phyloP scores from a whole-genome alignment of 1,140 invertebrate species.

The Semibalanus balanoides region DNA sequence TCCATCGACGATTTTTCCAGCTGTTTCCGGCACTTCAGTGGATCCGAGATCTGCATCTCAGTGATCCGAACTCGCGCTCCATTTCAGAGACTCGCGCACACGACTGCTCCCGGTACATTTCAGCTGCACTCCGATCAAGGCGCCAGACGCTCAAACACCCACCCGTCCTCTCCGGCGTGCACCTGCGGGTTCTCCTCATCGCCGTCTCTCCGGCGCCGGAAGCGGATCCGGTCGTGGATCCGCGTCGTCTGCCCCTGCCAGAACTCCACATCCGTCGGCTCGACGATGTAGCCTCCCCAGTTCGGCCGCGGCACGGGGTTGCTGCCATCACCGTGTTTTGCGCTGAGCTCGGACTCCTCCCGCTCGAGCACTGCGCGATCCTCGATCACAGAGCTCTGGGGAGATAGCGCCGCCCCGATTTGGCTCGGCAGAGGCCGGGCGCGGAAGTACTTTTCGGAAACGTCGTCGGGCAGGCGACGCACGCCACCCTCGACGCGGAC shows the following conservation, averaged over 20 bases:
- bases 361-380: constrained; percentile 51
- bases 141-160: constrained; percentile 76
- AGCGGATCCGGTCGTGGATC: constrained; percentile 81
- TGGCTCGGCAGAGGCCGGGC: constrained; percentile 65
- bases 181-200: constrained; percentile 48
- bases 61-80: no score
- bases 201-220: constrained; percentile 41
- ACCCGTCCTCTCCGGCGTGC: constrained; percentile 63
- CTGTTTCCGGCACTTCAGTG: no score
- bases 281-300: constrained; percentile 81
- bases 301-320: constrained; percentile 46
- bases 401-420: constrained; percentile 66
- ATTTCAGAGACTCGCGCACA: no score
- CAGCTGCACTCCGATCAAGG: no score
- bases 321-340: constrained; percentile 42
- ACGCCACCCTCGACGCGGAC: constrained; percentile 76
- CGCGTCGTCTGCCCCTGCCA: constrained; percentile 92
- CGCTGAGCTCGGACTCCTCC: constrained; percentile 45
- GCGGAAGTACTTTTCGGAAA: constrained; percentile 72
- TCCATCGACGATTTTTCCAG: no score
- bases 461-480: constrained; percentile 50
- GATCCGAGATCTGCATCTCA: no score
- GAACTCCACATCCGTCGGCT: constrained; percentile 72
- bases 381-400: constrained; percentile 58
- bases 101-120: no score